Evolutionary conservation across 2,113 vertebrate species (phyloP), one percentile per base, ranked within the genome.

Genomic region (Gnathonemus longibarbis): DNA sequence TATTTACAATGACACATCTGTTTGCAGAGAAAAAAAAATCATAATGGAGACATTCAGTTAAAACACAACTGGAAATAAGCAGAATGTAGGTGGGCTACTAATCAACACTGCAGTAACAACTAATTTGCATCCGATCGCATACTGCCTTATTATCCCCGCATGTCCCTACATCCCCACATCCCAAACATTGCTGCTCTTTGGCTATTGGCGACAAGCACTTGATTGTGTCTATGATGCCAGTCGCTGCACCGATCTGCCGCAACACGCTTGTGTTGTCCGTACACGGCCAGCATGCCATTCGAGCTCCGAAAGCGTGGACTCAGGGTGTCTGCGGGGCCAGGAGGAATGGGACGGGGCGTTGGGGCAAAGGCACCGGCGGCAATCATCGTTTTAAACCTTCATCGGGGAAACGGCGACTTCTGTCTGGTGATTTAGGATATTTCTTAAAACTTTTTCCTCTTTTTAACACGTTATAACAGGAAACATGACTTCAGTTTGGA

Each of bases 401-500:
- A 49, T 35, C 49, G 48, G 24, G 31, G 42, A 49, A 6, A 77
- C 11, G 13, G 5, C 70, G 42, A 48, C 21, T 84, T 24, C 45
- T 11, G 45, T n/a, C 39, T 24, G 45, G 83, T 21, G 15, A n/a
- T 84, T n/a, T 84, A 15, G 46, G 8, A 84, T n/a, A 21, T 84
- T 48, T n/a, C 11, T 11, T 10, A 48, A 46, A 48, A 3, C 19
- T 24, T 84, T 48, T 10, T n/a, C 48, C 5, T 39, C 21, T n/a
- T 70, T 27, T 21, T n/a, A 80, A 39, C 3, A 42, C 15, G 19
- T 21, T 52, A 52, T 90, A 10, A 31, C 17, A 19, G 13, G 56
- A 50, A 92, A 87, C 91, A 98, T 98, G 97, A 97, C 95, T 83
- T 97, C 97, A 0, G 97, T 98, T n/a, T 98, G 97, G 97, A 98